These are phyloP conservation scores for Drosophila mercatorum DNA, from an alignment of 2,888 invertebrate species.

Conservation along the genomic window DNA sequence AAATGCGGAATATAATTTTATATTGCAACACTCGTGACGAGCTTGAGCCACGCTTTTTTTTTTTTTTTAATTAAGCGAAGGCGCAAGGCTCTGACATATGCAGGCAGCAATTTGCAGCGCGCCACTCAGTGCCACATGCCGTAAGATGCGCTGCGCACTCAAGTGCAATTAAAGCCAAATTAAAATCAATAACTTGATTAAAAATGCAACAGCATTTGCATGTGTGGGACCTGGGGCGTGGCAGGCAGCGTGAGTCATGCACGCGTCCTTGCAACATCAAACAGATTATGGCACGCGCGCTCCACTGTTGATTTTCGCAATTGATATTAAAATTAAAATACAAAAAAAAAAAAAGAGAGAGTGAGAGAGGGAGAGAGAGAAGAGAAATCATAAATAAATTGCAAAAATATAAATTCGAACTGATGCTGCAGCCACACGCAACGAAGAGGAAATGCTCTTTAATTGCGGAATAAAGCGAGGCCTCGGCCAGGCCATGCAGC, in stretches of 20 bases:
- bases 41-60: constrained; percentile 45
- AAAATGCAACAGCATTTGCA: constrained; percentile 46
- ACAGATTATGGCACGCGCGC: constrained; percentile 66
- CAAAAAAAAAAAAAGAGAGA: not conserved
- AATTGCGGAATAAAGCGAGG: not conserved
- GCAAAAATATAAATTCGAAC: constrained; percentile 14
- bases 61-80: constrained; percentile 66
- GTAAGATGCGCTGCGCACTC: constrained; percentile 64
- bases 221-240: not conserved
- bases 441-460: constrained; percentile 31
- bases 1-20: constrained; percentile 42
- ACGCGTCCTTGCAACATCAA: constrained; percentile 52
- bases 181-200: constrained; percentile 78
- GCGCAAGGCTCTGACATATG: constrained; percentile 9
- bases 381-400: not conserved
- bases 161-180: constrained; percentile 75
- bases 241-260: not conserved
- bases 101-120: not conserved
- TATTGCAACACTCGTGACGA: constrained; percentile 38
- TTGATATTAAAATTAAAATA: constrained; percentile 49
- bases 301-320: constrained; percentile 63
- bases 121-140: constrained; percentile 4
- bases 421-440: constrained; percentile 1
- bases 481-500: not conserved
- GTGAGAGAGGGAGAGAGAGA: not conserved